Evolutionary conservation across 2,113 vertebrate species (phyloP).

Genomic region (Ageneiosus marmoratus): DNA sequence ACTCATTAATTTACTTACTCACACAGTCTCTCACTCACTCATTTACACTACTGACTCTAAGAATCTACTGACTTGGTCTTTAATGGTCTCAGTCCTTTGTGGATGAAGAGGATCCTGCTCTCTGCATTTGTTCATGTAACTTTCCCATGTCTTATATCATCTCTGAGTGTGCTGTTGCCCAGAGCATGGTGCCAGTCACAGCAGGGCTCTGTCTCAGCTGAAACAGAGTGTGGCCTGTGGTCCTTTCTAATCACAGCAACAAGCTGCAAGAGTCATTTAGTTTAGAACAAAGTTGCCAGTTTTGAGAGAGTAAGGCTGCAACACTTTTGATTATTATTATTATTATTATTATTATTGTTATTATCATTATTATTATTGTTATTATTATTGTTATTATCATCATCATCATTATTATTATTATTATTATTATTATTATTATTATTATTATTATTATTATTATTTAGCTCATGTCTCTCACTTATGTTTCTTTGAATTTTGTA

Average conservation of each 20-base stretch:
- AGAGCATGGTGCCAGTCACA: conserved; percentile 44
- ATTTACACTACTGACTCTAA: neutral
- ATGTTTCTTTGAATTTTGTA: neutral
- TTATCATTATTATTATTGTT: no score
- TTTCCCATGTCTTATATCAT: conserved; percentile 23
- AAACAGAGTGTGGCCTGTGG: conserved; percentile 42
- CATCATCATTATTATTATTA: no score
- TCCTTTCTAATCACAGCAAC: conserved; percentile 17
- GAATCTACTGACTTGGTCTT: neutral
- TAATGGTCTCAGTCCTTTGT: neutral
- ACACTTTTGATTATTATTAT: neutral
- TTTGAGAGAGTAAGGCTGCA: neutral
- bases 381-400: no score
- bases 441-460: no score
- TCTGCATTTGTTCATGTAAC: conserved; percentile 21
- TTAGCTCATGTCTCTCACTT: neutral
- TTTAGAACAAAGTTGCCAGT: conserved; percentile 28
- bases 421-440: no score
- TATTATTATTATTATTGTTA: no score
- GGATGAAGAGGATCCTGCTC: neutral
- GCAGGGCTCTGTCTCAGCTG: conserved; percentile 38
- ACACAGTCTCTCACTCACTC: neutral
- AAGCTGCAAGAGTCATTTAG: conserved; percentile 22
- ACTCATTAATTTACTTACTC: no score
- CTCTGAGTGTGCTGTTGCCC: conserved; percentile 22